Evolutionary conservation across 1,140 invertebrate genomes (phyloP).

Genomic region (Antheraea pernyi): DNA sequence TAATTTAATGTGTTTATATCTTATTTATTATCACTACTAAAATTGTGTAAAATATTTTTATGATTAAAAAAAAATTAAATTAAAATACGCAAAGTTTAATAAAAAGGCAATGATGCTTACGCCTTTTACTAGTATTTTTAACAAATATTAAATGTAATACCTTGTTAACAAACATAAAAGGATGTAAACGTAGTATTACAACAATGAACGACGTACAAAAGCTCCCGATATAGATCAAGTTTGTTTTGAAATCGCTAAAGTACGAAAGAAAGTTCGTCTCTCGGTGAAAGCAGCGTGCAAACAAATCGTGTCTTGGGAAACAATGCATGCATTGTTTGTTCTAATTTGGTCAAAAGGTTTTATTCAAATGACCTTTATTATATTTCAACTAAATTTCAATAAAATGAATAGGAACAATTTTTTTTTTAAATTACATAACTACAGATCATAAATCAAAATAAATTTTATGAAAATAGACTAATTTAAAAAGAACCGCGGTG

Average conservation of each 20-base stretch:
- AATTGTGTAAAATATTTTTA: no score
- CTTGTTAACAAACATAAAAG: not conserved
- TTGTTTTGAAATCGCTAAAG: conserved; percentile 46
- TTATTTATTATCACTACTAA: no score
- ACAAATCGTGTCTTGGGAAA: conserved; percentile 60
- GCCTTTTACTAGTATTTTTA: not conserved
- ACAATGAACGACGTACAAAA: conserved; percentile 27
- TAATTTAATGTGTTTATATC: no score
- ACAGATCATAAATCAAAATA: no score
- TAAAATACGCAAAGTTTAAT: no score
- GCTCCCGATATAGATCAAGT: conserved; percentile 57
- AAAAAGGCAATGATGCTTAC: no score
- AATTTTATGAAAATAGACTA: no score
- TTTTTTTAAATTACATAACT: no score
- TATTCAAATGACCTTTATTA: conserved; percentile 25
- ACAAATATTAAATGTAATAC: not conserved
- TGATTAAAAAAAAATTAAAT: no score
- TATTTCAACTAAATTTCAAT: conserved; percentile 38
- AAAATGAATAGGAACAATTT: not conserved
- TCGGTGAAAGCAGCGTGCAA: conserved; percentile 57
- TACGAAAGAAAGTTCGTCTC: conserved; percentile 59
- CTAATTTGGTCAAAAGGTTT: conserved; percentile 59
- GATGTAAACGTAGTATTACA: not conserved
- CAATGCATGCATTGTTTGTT: conserved; percentile 69
- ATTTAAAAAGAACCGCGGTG: no score